phyloP scores from a whole-genome alignment of 2,797 vertebrate species.

The Acipenser transmontanus region DNA sequence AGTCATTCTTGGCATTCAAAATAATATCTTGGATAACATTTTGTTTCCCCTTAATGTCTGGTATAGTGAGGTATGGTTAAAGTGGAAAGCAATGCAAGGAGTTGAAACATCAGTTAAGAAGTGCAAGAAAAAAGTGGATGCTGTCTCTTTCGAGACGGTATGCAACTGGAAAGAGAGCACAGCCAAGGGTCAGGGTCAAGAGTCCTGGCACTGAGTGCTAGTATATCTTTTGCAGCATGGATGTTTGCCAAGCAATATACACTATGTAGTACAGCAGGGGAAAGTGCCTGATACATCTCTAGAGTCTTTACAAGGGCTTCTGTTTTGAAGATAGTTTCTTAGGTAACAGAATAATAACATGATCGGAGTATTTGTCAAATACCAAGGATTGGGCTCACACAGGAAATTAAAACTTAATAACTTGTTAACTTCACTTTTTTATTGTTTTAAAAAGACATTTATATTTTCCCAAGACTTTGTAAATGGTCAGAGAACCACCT shows the following conservation, averaged over 20 bases:
- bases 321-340: constrained; percentile 83
- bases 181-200: constrained; percentile 68
- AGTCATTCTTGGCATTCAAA: too few relatives aligned
- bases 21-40: not conserved
- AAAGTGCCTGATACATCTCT: constrained; percentile 65
- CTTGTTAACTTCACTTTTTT: constrained; percentile 52
- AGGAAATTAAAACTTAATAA: constrained; percentile 35
- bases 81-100: constrained; percentile 1
- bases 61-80: constrained; percentile 6
- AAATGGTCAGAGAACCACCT: constrained; percentile 18
- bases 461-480: constrained; percentile 31
- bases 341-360: constrained; percentile 72
- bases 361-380: constrained; percentile 56
- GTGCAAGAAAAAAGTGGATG: constrained; percentile 23
- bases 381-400: constrained; percentile 46
- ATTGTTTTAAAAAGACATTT: constrained; percentile 71
- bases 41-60: constrained; percentile 23
- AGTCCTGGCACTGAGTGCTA: constrained; percentile 58
- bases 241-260: constrained; percentile 64
- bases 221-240: constrained; percentile 64
- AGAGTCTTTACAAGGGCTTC: constrained; percentile 74
- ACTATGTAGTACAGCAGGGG: constrained; percentile 47
- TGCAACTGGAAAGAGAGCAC: constrained; percentile 61
- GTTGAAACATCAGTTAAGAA: not conserved
- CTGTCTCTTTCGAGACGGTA: constrained; percentile 53